Evolutionary conservation across 2,888 invertebrate species (phyloP).

Genomic region (Spodoptera exigua): DNA sequence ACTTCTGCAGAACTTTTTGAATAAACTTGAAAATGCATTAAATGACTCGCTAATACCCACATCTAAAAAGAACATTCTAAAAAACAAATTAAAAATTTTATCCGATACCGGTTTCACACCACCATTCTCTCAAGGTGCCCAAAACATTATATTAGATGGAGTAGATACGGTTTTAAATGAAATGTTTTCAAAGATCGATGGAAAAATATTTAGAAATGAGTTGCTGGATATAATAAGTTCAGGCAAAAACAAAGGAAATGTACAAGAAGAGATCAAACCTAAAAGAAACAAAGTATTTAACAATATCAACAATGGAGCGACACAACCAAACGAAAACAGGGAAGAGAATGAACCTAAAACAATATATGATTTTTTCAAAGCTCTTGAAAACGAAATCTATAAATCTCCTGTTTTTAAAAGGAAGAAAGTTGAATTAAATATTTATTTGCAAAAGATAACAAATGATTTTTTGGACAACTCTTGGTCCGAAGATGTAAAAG

Average conservation of each 20-base stretch:
- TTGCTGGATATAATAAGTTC: conserved; percentile 5
- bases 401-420: not conserved
- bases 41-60: not conserved
- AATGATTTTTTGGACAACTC: too few species aligned
- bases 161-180: conserved; percentile 19
- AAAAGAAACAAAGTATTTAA: too few species aligned
- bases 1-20: too few species aligned
- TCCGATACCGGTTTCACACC: not conserved
- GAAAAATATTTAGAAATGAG: conserved; percentile 12
- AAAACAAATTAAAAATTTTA: conserved; percentile 6
- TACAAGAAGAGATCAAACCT: too few species aligned
- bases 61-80: conserved; percentile 4
- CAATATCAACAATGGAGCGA: too few species aligned
- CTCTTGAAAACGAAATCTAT: not conserved
- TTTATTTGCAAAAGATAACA: too few species aligned
- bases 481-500: too few species aligned
- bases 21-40: too few species aligned
- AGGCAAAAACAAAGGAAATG: too few species aligned
- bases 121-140: not conserved
- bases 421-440: not conserved
- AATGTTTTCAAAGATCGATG: not conserved
- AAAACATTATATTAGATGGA: not conserved
- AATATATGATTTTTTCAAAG: not conserved
- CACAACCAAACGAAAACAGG: conserved; percentile 4
- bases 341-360: not conserved